Evolutionary conservation across 2,113 vertebrate genomes (phyloP).

Genomic region (Lates calcarifer): DNA sequence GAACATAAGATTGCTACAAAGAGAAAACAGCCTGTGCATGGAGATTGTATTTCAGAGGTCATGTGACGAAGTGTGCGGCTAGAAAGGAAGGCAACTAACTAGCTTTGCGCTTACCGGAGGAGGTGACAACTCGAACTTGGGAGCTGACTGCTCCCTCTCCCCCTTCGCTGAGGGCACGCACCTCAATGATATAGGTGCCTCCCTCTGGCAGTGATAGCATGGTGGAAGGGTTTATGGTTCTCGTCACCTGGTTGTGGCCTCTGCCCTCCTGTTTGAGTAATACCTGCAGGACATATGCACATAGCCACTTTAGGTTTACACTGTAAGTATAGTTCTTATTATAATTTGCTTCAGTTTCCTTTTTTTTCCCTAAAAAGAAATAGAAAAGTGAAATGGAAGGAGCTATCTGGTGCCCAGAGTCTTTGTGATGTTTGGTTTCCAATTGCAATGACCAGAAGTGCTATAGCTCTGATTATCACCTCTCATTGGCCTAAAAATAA

Average conservation of each 20-base stretch:
- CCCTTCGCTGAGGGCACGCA: constrained; percentile 92
- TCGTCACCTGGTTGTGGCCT: constrained; percentile 91
- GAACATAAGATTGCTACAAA: constrained; percentile 35
- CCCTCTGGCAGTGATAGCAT: constrained; percentile 91
- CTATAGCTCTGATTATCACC: background rate
- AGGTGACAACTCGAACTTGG: constrained; percentile 93
- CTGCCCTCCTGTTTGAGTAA: constrained; percentile 93
- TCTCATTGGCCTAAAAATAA: background rate
- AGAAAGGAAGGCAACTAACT: background rate
- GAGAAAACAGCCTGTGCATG: constrained; percentile 40
- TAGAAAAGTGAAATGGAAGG: too few relatives aligned
- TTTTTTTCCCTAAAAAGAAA: background rate
- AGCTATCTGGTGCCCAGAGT: background rate
- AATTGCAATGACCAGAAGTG: too few relatives aligned
- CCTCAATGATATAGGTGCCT: constrained; percentile 95
- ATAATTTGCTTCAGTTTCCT: background rate
- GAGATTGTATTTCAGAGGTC: constrained; percentile 52
- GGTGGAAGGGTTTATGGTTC: constrained; percentile 93
- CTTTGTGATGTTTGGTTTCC: too few relatives aligned
- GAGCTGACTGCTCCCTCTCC: constrained; percentile 92
- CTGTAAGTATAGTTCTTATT: background rate
- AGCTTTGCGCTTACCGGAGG: constrained; percentile 86
- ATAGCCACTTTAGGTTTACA: background rate
- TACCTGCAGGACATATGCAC: constrained; percentile 82
- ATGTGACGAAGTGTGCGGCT: background rate